Base-by-base conservation (phyloP, 2,113 vertebrate genomes). In the Galbula dea region DNA sequence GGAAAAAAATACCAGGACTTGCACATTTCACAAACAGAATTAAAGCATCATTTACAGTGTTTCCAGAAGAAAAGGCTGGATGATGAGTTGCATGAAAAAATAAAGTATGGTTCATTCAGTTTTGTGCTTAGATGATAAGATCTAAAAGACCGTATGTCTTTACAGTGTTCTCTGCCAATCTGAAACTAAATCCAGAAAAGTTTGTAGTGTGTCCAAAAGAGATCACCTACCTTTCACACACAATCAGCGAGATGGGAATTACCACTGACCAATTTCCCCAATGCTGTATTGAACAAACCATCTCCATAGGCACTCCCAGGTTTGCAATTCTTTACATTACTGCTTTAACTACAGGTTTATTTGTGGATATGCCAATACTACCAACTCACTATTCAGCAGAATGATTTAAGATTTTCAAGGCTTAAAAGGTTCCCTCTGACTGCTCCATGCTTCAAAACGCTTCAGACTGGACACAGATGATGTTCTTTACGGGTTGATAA, bases 251-350 rank as follows among this genome's bases (percentile, higher is more conserved):
- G 48, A 23, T 0, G 1, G 49, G 32, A 92, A 46, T 63, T 58
- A 63, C 29, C 26, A 41, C 55, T 57, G 55, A 34, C 15, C 48
- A 79, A 27, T 5, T 11, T n/a, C 43, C 15, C 23, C 14, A 30
- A 67, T 1, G 7, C 29, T 49, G 14, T 73, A 36, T 4, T 24
- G 46, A 88, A 72, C 9, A 73, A 61, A 10, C 3, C 48, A 41
- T 20, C 36, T 84, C 48, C 7, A 0, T 3, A 69, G 26, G 26
- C n/a, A 36, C 48, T 85, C 57, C 37, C 62, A 85, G 51, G 48
- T 0, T 0, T 36, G 15, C 43, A 41, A 39, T 45, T 55, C 16
- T 62, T 41, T 11, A n/a, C 36, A 34, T 27, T 3, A 1, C 62
- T 63, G 37, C 37, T 59, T 52, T 65, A 36, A 52, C 26, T 71